Percentiles rank a stretch among this genome's conserved stretches.
These are phyloP conservation scores for Andrena flavipes DNA, from an alignment of 2,888 invertebrate genomes.

Conservation along the genomic window DNA sequence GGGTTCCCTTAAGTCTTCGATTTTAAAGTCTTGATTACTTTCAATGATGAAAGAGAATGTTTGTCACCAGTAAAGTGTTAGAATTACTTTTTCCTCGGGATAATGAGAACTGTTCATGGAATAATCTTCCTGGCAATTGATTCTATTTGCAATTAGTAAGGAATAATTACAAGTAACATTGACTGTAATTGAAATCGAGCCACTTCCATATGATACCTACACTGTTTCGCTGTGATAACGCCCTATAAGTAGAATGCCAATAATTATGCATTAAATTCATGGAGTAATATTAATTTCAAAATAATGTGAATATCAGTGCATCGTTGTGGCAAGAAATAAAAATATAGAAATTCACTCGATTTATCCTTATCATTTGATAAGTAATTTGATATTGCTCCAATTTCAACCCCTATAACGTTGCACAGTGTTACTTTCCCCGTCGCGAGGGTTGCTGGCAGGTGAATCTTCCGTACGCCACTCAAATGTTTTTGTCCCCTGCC, in stretches of 20 bases:
- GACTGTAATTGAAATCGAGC: background rate
- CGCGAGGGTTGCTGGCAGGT: background rate
- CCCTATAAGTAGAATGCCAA: background rate
- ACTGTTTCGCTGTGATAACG: background rate
- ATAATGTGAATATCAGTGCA: no score
- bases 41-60: no score
- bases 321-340: background rate
- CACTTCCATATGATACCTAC: background rate
- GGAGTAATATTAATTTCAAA: background rate
- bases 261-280: background rate
- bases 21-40: no score
- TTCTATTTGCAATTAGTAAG: background rate
- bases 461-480: background rate
- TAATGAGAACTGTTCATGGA: no score
- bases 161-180: background rate
- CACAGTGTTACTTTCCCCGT: background rate
- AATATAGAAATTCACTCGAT: background rate
- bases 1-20: no score
- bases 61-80: no score
- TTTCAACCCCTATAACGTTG: background rate
- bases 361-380: background rate
- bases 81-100: no score
- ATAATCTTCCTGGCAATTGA: no score
- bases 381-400: background rate
- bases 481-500: slow-evolving; percentile 22